Percentiles rank a stretch among this genome's conserved stretches.
phyloP scores from a whole-genome alignment of 2,797 vertebrate species.

The Rhynchonycteris naso region DNA sequence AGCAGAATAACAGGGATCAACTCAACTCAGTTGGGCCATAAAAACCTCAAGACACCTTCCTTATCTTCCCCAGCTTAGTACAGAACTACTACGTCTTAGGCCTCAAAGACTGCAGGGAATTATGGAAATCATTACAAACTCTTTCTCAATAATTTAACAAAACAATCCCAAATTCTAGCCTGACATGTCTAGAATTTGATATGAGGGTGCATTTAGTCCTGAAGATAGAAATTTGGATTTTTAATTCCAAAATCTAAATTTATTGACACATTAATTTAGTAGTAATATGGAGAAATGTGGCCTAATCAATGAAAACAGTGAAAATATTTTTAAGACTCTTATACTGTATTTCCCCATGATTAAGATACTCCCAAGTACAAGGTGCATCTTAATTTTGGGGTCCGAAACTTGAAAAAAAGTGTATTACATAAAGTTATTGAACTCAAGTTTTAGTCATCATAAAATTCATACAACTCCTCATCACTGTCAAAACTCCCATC shows the following conservation, averaged over 20 bases:
- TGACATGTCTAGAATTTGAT: constrained; percentile 33
- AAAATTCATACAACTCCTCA: too few relatives aligned
- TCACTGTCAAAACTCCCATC: too few relatives aligned
- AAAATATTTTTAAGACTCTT: constrained; percentile 63
- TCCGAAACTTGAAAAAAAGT: too few relatives aligned
- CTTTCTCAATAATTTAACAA: constrained; percentile 44
- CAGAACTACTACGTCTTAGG: constrained; percentile 33
- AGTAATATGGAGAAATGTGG: background rate
- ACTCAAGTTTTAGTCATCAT: too few relatives aligned
- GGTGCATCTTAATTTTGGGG: too few relatives aligned
- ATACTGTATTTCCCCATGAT: too few relatives aligned
- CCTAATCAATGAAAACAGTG: constrained; percentile 25
- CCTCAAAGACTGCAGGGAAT: constrained; percentile 3
- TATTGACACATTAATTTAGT: constrained; percentile 54
- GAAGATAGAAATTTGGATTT: constrained; percentile 15
- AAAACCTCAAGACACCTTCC: constrained; percentile 13
- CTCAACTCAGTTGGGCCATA: constrained; percentile 1
- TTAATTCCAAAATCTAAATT: constrained; percentile 35
- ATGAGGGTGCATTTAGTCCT: background rate
- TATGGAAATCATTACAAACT: constrained; percentile 19
- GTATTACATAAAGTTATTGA: too few relatives aligned
- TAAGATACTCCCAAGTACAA: too few relatives aligned
- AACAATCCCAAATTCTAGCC: constrained; percentile 1
- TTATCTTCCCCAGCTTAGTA: background rate
- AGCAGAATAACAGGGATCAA: constrained; percentile 7